Percentiles rank a stretch among this genome's conserved stretches.
These are phyloP conservation scores for Malaclemys terrapin DNA, from an alignment of 2,113 vertebrate species.

Conservation along the genomic window DNA sequence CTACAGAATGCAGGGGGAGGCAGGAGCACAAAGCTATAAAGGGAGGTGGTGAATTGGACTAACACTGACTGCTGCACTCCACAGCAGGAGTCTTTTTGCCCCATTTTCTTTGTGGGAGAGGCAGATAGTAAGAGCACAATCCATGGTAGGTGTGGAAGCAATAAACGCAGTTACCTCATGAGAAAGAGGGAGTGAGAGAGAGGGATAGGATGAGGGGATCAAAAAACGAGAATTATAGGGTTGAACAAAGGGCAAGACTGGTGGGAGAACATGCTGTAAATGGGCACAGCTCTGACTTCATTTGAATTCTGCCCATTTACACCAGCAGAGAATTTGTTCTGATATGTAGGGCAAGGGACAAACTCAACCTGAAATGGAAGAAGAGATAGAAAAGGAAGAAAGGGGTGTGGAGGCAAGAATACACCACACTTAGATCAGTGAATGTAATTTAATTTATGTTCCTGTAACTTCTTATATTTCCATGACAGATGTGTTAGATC, in stretches of 20 bases:
- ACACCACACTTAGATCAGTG: conserved; percentile 64
- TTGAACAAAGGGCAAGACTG: not conserved
- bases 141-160: not conserved
- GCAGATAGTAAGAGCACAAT: not conserved
- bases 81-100: not conserved
- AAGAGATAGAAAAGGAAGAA: conserved; percentile 60
- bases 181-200: not conserved
- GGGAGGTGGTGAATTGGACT: not conserved
- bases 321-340: not conserved
- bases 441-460: conserved; percentile 74
- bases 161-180: not conserved
- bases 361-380: conserved; percentile 51
- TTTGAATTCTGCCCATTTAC: conserved; percentile 10
- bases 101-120: not conserved
- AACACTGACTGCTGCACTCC: not conserved
- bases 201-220: not conserved
- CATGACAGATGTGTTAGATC: conserved; percentile 69
- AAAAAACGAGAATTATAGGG: not conserved
- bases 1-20: not conserved
- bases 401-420: conserved; percentile 52
- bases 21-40: not conserved
- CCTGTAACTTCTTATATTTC: conserved; percentile 73
- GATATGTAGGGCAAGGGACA: not conserved
- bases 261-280: not conserved
- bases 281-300: not conserved